These are phyloP conservation scores for Euphysa ruthae DNA, from an alignment of 30 jellyfish, hydroid and myxozoan species.

Conservation along the genomic window DNA sequence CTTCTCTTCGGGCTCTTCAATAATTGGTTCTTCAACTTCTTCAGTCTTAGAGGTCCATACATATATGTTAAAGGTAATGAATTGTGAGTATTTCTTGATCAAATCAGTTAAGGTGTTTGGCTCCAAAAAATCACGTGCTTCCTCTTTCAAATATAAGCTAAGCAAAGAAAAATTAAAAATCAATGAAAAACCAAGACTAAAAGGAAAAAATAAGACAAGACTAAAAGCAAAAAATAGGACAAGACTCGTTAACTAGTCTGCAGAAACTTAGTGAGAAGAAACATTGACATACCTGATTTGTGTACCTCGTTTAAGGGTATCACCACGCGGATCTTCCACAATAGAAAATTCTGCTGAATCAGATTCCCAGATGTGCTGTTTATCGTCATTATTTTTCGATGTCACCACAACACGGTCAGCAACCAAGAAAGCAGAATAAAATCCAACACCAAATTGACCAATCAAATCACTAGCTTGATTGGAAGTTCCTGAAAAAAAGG, in stretches of 20 bases:
- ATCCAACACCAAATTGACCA: slow-evolving; percentile 99
- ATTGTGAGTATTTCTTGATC: slow-evolving; percentile 89
- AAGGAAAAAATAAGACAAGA: too few relatives aligned
- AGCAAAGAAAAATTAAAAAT: not conserved
- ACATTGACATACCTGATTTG: slow-evolving; percentile 61
- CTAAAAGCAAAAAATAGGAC: too few relatives aligned
- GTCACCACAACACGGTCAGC: slow-evolving; percentile 98
- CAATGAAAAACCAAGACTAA: too few relatives aligned
- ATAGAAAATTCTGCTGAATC: slow-evolving; percentile 90
- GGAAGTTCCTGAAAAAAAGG: slow-evolving; percentile 32
- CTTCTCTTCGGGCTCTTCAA: slow-evolving; percentile 77
- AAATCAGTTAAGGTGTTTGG: slow-evolving; percentile 69
- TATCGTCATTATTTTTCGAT: slow-evolving; percentile 89
- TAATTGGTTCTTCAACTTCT: slow-evolving; percentile 94
- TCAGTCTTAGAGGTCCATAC: slow-evolving; percentile 95
- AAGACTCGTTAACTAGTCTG: too few relatives aligned
- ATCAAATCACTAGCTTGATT: slow-evolving; percentile 88
- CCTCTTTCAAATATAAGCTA: slow-evolving; percentile 89
- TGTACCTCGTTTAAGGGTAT: slow-evolving; percentile 93
- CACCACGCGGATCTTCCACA: slow-evolving; percentile 98
- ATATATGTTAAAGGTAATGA: slow-evolving; percentile 92
- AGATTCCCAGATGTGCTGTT: slow-evolving; percentile 97
- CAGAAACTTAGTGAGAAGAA: not conserved
- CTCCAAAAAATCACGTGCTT: slow-evolving; percentile 95
- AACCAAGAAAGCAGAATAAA: slow-evolving; percentile 97